These are phyloP conservation scores for Zingel zingel DNA, from an alignment of 2,113 vertebrate species.

Conservation along the genomic window DNA sequence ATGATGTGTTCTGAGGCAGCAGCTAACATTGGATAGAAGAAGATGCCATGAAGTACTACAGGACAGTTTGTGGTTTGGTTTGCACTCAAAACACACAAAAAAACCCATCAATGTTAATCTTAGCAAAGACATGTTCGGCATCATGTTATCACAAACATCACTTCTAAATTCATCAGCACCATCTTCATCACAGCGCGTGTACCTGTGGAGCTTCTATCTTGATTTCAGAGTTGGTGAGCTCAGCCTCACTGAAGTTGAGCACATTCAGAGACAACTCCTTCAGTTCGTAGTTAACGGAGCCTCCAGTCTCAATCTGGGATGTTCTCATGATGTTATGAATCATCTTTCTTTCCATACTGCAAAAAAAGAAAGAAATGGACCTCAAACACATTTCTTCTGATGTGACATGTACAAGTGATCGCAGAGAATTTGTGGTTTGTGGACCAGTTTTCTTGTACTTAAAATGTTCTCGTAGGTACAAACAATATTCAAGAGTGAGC, in stretches of 20 bases:
- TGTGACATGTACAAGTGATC: too few species aligned
- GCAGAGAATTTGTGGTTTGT: too few species aligned
- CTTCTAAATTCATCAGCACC: neutral
- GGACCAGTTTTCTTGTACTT: too few species aligned
- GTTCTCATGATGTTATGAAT: conserved; percentile 48
- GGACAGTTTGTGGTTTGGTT: neutral
- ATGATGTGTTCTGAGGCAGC: neutral
- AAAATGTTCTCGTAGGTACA: neutral
- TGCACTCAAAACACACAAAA: neutral
- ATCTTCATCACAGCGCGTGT: neutral
- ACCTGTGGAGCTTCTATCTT: conserved; percentile 43
- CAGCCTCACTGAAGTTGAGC: conserved; percentile 12
- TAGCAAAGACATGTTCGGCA: neutral
- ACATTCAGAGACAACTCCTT: conserved; percentile 39
- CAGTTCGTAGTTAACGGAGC: neutral
- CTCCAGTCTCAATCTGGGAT: fast-evolving
- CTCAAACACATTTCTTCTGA: neutral
- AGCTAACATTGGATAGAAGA: conserved; percentile 23
- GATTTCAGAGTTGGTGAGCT: neutral
- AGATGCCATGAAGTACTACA: neutral
- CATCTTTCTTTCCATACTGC: conserved; percentile 51
- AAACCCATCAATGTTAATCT: too few species aligned
- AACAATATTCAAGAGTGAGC: neutral
- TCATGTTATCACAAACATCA: neutral
- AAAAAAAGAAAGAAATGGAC: neutral